Evolutionary conservation across 1,140 invertebrate genomes (phyloP), one percentile per base, ranked within the genome.

Genomic region (Macrotrachela quadricornifera): DNA sequence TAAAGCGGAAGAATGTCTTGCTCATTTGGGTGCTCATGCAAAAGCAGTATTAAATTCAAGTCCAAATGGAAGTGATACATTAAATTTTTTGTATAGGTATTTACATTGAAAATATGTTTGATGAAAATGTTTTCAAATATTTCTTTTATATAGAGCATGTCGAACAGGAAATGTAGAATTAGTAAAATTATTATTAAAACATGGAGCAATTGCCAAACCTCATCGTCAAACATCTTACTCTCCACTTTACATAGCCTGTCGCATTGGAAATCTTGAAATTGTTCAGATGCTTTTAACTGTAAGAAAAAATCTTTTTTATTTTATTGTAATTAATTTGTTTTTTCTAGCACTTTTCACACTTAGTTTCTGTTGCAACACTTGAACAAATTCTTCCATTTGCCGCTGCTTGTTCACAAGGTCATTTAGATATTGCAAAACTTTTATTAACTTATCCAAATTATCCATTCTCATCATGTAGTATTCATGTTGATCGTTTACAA

Each of bases 351-450:
- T 79, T 77, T 63, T 78, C 78, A 16, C 68, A 73, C 50, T 62
- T 79, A 40, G 69, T 76, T 10, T 71, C 78, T 70, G 77, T 79
- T 61, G 74, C 78, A 43, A 94, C 87, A 0, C 83, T 91, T 1
- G 87, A 94, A 64, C 78, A 79, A 60, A 86, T 85, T 81, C 68
- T 91, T 45, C 85, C 88, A 0, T 73, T 94, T 21, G 90, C 95
- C 70, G 85, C 85, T 9, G 84, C 85, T 39, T 82, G 80, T 56
- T 84, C 87, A 54, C 84, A 85, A 63, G 82, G 82, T 4, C 85
- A 91, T 68, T 68, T 78, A 14, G 61, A 62, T n/a, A 53, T 62
- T 55, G 62, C 65, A 10, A 54, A 84, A 43, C 63, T 81, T 16
- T 69, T 92, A 3, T 72, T 95, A 15, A 79, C 81, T 59, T 85